Evolutionary conservation across 2,113 vertebrate species (phyloP), one percentile per base, ranked within the genome.

Genomic region (Spea multiplicata): DNA sequence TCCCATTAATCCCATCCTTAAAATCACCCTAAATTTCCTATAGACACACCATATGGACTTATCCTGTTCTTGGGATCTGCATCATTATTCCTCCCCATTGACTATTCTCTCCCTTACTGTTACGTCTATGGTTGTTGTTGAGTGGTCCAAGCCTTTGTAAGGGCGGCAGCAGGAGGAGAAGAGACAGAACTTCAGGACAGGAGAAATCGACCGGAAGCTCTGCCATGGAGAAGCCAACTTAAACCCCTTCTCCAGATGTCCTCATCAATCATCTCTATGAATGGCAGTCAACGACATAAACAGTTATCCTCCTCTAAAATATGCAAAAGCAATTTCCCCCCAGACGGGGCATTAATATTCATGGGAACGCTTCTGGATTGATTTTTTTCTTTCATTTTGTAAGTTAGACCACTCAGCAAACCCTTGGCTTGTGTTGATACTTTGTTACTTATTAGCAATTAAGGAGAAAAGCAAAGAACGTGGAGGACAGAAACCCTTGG

Each of bases 371-470:
- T 73, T 73, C 55, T 73, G 8, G 55, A 62, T 48, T 62, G n/a
- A 13, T 62, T 30, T 30, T 30, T 30, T 30, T 30, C 45, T 61
- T 73, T 53, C 71, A 73, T 61, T 73, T 61, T 61, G 44, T 59
- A 69, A 16, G 45, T 49, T 14, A 2, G 47, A 47, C 45, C 46
- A 16, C 46, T 69, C 13, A 49, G 9, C 55, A 61, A 61, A 61
- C 44, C 55, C 71, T 62, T 73, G 71, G 30, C 62, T 62, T 73
- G n/a, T 55, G 48, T 73, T 62, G 62, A 73, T 73, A 14, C 55
- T 62, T 55, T 48, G 45, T 73, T 73, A 30, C 30, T 30, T 30
- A 62, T 73, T 62, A 45, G 71, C 30, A 73, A 61, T 73, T 61
- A 61, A 57, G 10, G 45, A 61, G 44, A 8, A 16, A 73, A 8